Evolutionary conservation across 2,888 invertebrate species (phyloP).

Genomic region (Anorthoa munda): DNA sequence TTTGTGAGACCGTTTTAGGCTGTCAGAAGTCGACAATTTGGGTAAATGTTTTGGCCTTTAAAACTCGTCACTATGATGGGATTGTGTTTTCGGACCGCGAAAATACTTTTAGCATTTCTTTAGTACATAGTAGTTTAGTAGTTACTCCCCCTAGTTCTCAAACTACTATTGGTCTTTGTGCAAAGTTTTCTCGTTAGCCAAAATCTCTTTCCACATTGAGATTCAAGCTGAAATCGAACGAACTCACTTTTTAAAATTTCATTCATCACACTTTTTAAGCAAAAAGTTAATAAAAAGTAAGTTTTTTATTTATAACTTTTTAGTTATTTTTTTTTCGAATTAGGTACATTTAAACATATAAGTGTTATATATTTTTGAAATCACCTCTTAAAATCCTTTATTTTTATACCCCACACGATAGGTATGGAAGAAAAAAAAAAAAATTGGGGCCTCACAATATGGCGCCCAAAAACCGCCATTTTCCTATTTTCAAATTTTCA

Average conservation of each 20-base stretch:
- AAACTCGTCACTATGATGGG: neutral
- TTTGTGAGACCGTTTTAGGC: slow-evolving; percentile 53
- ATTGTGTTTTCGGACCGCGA: slow-evolving; percentile 2
- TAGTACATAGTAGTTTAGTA: slow-evolving; percentile 6
- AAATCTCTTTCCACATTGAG: slow-evolving; percentile 37
- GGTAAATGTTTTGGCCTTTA: slow-evolving; percentile 15
- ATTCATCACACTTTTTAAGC: slow-evolving; percentile 65
- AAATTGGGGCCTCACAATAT: no score
- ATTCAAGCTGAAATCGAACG: slow-evolving; percentile 43
- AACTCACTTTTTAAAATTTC: slow-evolving; percentile 47
- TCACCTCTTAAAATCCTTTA: no score
- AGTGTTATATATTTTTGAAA: no score
- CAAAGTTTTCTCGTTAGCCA: slow-evolving; percentile 58
- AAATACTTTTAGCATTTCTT: slow-evolving; percentile 1
- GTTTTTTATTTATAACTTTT: no score
- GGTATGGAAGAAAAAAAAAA: no score
- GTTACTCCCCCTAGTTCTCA: slow-evolving; percentile 9
- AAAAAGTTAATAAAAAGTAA: no score
- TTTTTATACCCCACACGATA: no score
- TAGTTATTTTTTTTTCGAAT: no score
- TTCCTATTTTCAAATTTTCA: no score
- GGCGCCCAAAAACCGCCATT: no score
- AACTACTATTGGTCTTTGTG: slow-evolving; percentile 49
- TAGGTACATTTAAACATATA: no score
- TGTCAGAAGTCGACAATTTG: slow-evolving; percentile 39